Evolutionary conservation across 2,797 vertebrate genomes (phyloP).

Genomic region (Poecilia velifera): DNA sequence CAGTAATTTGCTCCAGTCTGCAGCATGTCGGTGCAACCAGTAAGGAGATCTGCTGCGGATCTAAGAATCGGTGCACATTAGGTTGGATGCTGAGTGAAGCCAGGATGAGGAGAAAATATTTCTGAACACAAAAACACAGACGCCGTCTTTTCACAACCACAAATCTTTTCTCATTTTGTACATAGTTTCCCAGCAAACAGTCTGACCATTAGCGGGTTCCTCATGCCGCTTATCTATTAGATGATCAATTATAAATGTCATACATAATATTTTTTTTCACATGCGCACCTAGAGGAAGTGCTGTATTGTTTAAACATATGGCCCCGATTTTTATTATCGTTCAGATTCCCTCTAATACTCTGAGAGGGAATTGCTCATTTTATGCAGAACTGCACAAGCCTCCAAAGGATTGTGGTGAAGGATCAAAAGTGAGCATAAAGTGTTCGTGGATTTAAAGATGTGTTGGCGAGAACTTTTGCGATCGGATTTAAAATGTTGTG

Average conservation of each 20-base stretch:
- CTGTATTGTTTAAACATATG: neutral
- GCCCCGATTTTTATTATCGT: neutral
- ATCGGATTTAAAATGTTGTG: neutral
- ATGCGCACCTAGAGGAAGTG: neutral
- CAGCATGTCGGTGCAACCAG: neutral
- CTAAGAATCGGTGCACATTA: neutral
- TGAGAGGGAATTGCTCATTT: neutral
- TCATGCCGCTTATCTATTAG: conserved; percentile 2
- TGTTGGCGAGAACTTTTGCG: neutral
- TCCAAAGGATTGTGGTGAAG: neutral
- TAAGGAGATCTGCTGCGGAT: neutral
- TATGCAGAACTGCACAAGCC: neutral
- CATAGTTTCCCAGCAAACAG: conserved; percentile 1
- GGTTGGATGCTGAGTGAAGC: neutral
- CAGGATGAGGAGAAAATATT: conserved; percentile 4
- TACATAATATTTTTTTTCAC: neutral
- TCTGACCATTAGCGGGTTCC: neutral
- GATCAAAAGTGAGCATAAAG: neutral
- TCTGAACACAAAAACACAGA: neutral
- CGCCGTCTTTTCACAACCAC: neutral
- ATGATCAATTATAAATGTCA: conserved; percentile 5
- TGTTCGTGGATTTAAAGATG: neutral
- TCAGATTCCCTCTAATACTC: neutral
- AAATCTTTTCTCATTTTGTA: neutral
- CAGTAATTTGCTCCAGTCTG: neutral